A percentile compares a stretch with the other conserved stretches of the same genome.
These are phyloP conservation scores for Panagrolaimus sp. DNA, from an alignment of 1,140 invertebrate genomes.

Conservation along the genomic window DNA sequence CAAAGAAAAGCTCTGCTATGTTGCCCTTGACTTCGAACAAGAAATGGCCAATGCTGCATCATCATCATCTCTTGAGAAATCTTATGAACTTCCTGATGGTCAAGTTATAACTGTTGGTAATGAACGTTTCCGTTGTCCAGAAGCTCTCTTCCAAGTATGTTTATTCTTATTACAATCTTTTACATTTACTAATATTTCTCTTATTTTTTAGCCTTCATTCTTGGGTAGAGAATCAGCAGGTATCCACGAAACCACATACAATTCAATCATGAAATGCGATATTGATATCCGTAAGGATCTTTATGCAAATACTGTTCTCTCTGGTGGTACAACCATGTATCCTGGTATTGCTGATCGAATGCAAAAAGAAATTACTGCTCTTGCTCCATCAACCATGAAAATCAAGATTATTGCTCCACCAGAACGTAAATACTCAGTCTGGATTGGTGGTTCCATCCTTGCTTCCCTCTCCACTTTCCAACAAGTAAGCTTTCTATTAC, in stretches of 20 bases:
- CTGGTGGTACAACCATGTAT: slow-evolving; percentile 64
- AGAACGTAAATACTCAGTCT: slow-evolving; percentile 78
- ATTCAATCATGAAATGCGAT: slow-evolving; percentile 94
- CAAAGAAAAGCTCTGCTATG: slow-evolving; percentile 67
- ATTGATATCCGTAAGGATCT: slow-evolving; percentile 83
- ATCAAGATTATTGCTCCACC: slow-evolving; percentile 64
- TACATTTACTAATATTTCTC: background rate
- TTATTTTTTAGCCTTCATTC: slow-evolving; percentile 42
- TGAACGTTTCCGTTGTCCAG: slow-evolving; percentile 92
- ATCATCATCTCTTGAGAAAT: slow-evolving; percentile 61
- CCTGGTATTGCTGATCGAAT: slow-evolving; percentile 63
- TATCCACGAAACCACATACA: slow-evolving; percentile 89
- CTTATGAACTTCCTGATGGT: slow-evolving; percentile 63
- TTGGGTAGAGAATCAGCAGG: slow-evolving; percentile 82
- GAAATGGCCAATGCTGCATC: slow-evolving; percentile 83
- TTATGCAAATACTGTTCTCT: slow-evolving; percentile 76
- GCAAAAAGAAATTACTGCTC: slow-evolving; percentile 59
- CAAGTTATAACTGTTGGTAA: slow-evolving; percentile 79
- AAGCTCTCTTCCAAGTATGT: slow-evolving; percentile 91
- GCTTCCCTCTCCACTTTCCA: slow-evolving; percentile 82
- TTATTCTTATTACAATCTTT: too few species aligned
- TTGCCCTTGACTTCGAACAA: slow-evolving; percentile 86
- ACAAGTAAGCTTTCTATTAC: too few species aligned
- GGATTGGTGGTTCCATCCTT: slow-evolving; percentile 76
- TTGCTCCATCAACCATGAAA: slow-evolving; percentile 61